Percentiles rank a stretch among this genome's conserved stretches.
Conservation (phyloP, 2,113 vertebrate species). For the Poicephalus meyeri region DNA sequence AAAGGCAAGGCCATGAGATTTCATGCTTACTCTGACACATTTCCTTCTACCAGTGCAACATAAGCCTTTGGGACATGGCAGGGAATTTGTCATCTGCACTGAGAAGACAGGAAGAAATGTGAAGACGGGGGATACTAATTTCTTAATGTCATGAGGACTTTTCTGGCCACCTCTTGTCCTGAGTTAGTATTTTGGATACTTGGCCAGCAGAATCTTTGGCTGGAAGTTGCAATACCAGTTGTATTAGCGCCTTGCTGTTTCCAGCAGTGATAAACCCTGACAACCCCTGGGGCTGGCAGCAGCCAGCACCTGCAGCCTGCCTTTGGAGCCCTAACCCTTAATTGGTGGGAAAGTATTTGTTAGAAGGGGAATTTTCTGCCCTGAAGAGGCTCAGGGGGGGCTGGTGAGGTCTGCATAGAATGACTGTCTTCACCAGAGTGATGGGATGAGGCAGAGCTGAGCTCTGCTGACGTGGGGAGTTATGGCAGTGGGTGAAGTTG, state of each 20-base stretch:
- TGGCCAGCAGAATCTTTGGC: background rate
- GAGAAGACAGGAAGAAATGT: slow-evolving; percentile 12
- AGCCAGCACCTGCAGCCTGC: background rate
- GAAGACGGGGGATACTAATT: background rate
- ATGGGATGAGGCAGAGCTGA: background rate
- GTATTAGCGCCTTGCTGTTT: background rate
- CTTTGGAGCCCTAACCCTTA: background rate
- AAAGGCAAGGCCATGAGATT: background rate
- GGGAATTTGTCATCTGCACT: slow-evolving; percentile 27
- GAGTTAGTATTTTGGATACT: background rate
- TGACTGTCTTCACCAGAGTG: background rate
- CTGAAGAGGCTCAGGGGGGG: background rate
- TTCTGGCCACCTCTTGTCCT: background rate
- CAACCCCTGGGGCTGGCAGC: background rate
- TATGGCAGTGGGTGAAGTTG: background rate
- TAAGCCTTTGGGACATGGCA: slow-evolving; percentile 32
- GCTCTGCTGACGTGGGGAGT: background rate
- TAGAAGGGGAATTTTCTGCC: background rate
- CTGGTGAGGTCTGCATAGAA: background rate
- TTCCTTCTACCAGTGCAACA: slow-evolving; percentile 21
- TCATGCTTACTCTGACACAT: slow-evolving; percentile 35
- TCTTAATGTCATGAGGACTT: background rate
- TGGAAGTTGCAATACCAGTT: background rate
- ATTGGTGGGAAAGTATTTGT: background rate
- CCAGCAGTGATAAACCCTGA: background rate